Evolutionary conservation across 2,888 invertebrate genomes (phyloP), one percentile per base, ranked within the genome.

Genomic region (Parnassius orleans): DNA sequence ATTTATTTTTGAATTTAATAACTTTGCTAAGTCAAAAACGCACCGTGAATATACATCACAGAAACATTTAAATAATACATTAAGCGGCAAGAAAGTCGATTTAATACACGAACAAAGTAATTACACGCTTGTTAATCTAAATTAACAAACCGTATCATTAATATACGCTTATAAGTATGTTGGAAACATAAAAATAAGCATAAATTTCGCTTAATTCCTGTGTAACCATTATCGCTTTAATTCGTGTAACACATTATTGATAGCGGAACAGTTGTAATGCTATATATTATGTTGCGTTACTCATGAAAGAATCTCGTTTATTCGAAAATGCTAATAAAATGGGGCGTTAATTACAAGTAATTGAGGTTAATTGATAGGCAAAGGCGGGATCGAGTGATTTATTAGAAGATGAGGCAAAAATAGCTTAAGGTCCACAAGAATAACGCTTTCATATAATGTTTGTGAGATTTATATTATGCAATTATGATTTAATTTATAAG

Each of bases 51-150:
- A 64, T 53, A 59, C 15, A 52, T 53, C 33, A 53, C 62, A 56
- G 48, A 43, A 64, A 57, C 73, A 53, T 77, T 77, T 80, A 83
- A 83, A 80, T 80, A 76, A 76, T 76, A 77, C 72, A 74, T 68
- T 76, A 74, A 78, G 76, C 76, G 79, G 79, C 81, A 79, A 75
- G 80, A 77, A 81, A 83, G 82, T 80, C 76, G 79, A 75, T 82
- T 77, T 73, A 69, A 69, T 74, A 74, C 73, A 77, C 72, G 74
- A 77, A 79, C 78, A 76, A 78, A 75, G 78, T 84, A 84, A 86
- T 87, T 85, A 86, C 78, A 77, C 77, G 80, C 79, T 78, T 75
- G 81, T 84, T 82, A 82, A 84, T 84, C 81, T 78, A 79, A 79
- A 85, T 84, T 81, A 86, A 84, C 81, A 75, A 80, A 80, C 81